phyloP scores from a whole-genome alignment of 2,113 vertebrate species.

The Saccopteryx bilineata region DNA sequence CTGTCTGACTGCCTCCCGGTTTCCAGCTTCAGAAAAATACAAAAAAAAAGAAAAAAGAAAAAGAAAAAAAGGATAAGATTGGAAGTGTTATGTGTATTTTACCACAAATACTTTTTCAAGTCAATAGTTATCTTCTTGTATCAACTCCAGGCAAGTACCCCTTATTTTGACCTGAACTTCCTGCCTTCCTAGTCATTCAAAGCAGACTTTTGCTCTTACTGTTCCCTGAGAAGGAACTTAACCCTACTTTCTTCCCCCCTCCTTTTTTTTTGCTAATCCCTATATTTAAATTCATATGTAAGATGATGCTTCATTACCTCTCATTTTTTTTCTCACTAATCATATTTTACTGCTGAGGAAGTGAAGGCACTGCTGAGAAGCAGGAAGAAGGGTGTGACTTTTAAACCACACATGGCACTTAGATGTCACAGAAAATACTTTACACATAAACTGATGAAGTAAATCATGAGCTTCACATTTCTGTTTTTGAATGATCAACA shows the following conservation, averaged over 20 bases:
- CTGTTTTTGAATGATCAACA: neutral
- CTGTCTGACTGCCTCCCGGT: no score
- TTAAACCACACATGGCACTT: neutral
- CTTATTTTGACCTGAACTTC: neutral
- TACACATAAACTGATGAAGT: neutral
- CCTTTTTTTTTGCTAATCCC: neutral
- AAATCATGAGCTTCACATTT: neutral
- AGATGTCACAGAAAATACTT: slow-evolving; percentile 8
- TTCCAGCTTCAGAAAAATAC: no score
- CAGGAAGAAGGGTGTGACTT: neutral
- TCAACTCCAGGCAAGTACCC: neutral
- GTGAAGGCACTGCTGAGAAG: neutral
- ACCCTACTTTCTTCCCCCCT: no score
- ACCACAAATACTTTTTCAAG: neutral
- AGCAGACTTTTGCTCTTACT: neutral
- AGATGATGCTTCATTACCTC: neutral
- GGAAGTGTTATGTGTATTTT: slow-evolving; percentile 28
- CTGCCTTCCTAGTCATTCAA: neutral
- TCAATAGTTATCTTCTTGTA: neutral
- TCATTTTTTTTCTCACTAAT: slow-evolving; percentile 32
- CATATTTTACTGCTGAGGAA: neutral
- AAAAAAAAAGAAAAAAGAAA: no score
- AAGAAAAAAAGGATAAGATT: neutral
- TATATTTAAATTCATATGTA: neutral
- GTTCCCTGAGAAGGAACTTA: neutral